Evolutionary conservation across 2,113 vertebrate genomes (phyloP), one percentile per base, ranked within the genome.

Genomic region (Ivindomyrus marchei): DNA sequence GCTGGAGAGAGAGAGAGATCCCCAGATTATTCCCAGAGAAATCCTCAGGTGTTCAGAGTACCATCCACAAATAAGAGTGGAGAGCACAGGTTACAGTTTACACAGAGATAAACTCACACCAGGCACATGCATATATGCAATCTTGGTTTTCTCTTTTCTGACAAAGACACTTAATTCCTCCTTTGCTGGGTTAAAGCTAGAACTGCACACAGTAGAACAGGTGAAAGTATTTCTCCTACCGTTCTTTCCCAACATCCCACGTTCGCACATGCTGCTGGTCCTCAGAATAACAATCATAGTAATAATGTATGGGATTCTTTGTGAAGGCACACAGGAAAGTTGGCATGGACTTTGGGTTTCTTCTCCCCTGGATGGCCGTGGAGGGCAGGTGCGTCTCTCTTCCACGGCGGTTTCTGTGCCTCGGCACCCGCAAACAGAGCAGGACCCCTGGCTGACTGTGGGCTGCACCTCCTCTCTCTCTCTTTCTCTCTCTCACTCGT

Each of bases 41-140:
- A 84, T 88, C 52, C 70, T 85, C 87, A 90, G 87, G 90, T 88
- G 90, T 88, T 84, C 19, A 21, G 27, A 17, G 21, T 21, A 52
- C 39, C 13, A 4, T 53, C 47, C 46, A 70, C 86, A 24, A 24
- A 49, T 3, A 87, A n/a, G 27, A 87, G 17, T 7, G 42, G 47
- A 87, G 39, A 49, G 88, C 74, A 86, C 36, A 70, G 42, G 7
- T 87, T 39, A 42, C 74, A 42, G 17, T 17, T 42, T 80, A 50
- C 70, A 50, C 90, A 70, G 31, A 70, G 46, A 17, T 49, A 84
- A 9, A 46, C 58, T 56, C 87, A 58, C 50, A 88, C 49, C 62
- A 87, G 62, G 9, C 84, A 87, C 85, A 87, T 50, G 56, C 85
- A 89, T 85, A 87, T 66, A 42, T 49, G 36, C 66, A 80, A n/a